Percentiles rank a stretch among this genome's conserved stretches.
Conservation (phyloP, 2,797 vertebrate species). For the Amblyraja radiata region DNA sequence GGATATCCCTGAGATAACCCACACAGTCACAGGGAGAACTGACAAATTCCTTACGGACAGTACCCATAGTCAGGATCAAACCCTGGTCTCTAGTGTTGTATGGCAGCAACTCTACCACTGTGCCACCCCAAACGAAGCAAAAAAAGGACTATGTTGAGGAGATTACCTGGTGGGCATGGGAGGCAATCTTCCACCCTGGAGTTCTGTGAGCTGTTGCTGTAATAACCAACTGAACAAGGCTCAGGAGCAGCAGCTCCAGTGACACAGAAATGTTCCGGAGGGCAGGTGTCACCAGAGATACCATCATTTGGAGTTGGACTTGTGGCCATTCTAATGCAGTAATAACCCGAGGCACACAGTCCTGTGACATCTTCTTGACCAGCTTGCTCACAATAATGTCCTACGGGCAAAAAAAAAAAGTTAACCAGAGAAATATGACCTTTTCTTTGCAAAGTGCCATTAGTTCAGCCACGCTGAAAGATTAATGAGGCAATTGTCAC, state of each 20-base stretch:
- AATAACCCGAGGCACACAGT: conserved; percentile 65
- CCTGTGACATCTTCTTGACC: conserved; percentile 60
- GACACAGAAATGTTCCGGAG: conserved; percentile 70
- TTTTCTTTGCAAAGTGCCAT: not conserved
- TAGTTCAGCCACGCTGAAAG: not conserved
- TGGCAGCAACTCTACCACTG: no score
- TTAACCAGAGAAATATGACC: not conserved
- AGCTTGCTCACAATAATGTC: conserved; percentile 60
- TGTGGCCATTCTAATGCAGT: conserved; percentile 59
- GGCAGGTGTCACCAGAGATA: conserved; percentile 60
- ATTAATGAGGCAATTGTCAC: no score
- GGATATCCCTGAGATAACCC: no score
- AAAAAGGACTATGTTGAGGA: not conserved
- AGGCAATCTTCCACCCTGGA: conserved; percentile 60
- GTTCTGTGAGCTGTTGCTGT: conserved; percentile 67
- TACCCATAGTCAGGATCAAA: no score
- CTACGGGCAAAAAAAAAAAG: conserved; percentile 45
- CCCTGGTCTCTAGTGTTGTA: no score
- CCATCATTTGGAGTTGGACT: conserved; percentile 59
- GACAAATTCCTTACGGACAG: no score
- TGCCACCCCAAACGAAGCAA: no score
- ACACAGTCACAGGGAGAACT: no score
- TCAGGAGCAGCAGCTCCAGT: conserved; percentile 59
- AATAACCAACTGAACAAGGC: conserved; percentile 64
- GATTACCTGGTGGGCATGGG: conserved; percentile 68